These are phyloP conservation scores for Silurus lanzhouensis DNA, from an alignment of 2,797 vertebrate species.

Conservation along the genomic window DNA sequence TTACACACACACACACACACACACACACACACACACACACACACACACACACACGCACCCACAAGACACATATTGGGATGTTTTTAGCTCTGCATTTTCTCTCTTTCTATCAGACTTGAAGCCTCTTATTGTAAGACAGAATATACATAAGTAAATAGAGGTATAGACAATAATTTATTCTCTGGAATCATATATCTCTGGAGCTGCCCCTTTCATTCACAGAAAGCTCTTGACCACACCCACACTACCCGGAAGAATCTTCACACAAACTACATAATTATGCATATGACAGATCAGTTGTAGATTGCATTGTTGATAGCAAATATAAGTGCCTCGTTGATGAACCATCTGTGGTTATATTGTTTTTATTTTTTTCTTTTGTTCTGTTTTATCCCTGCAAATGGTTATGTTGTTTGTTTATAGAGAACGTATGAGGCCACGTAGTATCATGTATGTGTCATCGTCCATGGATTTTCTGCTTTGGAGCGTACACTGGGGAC, in stretches of 20 bases:
- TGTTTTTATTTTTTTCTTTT: neutral
- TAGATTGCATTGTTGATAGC: neutral
- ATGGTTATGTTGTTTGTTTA: neutral
- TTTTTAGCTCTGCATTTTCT: neutral
- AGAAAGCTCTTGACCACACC: neutral
- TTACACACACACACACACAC: no score
- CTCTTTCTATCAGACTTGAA: neutral
- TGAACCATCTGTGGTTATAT: neutral
- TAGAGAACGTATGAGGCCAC: neutral
- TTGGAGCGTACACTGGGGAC: constrained; percentile 32
- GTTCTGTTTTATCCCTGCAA: neutral
- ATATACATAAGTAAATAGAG: neutral
- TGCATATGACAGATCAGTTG: no score
- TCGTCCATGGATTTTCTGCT: constrained; percentile 21
- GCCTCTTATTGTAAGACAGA: neutral
- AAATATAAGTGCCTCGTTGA: neutral
- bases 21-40: neutral
- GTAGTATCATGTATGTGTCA: neutral
- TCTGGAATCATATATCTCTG: neutral
- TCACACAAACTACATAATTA: neutral
- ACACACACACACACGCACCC: no score
- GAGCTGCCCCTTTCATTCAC: no score
- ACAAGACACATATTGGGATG: neutral
- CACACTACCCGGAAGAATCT: neutral
- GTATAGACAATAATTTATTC: neutral